Evolutionary conservation across 2,113 vertebrate species (phyloP).

Genomic region (Apteryx mantelli): DNA sequence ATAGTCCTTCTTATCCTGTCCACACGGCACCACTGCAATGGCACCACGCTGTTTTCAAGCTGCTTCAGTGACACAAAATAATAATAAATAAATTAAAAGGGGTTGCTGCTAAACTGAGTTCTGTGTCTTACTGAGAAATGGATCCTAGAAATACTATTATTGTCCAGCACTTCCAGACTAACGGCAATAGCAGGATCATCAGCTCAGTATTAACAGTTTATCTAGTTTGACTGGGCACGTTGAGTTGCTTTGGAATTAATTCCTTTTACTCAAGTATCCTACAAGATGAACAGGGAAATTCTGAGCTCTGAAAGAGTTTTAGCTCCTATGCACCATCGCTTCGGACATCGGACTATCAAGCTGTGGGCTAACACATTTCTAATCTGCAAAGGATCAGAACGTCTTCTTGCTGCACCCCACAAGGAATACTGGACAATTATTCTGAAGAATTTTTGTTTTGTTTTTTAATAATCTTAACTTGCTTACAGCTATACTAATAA

Average conservation of each 20-base stretch:
- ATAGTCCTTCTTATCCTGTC: neutral
- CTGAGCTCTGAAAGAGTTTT: neutral
- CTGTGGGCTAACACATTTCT: neutral
- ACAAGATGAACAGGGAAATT: neutral
- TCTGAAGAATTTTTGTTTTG: neutral
- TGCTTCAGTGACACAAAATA: neutral
- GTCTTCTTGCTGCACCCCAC: neutral
- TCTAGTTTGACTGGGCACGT: neutral
- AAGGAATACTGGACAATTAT: neutral
- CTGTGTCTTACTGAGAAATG: neutral
- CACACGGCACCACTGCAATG: neutral
- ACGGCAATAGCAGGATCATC: neutral
- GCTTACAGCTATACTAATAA: neutral
- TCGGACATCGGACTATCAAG: neutral
- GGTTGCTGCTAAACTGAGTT: neutral
- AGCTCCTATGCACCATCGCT: neutral
- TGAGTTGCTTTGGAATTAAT: neutral
- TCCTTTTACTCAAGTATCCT: neutral
- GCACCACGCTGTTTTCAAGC: neutral
- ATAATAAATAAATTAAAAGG: neutral
- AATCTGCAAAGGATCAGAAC: neutral
- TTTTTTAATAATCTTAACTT: neutral
- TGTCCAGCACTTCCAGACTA: neutral
- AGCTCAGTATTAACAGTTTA: neutral
- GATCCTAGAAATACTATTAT: neutral